Evolutionary conservation across 2,113 vertebrate genomes (phyloP), one percentile per base, ranked within the genome.

Genomic region (Sturnira hondurensis): DNA sequence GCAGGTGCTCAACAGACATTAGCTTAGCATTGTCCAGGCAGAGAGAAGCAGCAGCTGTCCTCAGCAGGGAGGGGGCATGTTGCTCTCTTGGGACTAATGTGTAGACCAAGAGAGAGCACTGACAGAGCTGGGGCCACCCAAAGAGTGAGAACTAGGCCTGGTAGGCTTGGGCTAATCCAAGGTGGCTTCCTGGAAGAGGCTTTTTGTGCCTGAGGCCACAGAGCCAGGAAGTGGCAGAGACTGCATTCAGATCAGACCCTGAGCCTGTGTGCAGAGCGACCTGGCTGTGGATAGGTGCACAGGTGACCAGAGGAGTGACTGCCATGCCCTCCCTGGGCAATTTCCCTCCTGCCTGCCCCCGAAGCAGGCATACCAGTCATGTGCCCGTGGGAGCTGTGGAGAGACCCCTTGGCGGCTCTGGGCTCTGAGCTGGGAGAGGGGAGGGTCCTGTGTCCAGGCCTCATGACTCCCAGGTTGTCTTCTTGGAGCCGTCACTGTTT

Each of bases 401-500:
- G 28, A 86, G 47, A 15, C 15, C 68, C 38, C 12, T 33, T 31
- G 38, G 41, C 43, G 5, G 68, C 45, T 41, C 58, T 81, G 88
- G 36, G 33, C 7, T 4, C 61, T 9, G 33, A 54, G 33, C 54
- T 13, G 56, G 89, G 78, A 68, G 68, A 45, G 31, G 50, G 68
- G 28, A 36, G n/a, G 67, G 24, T 56, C 26, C 16, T 11, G 50
- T 58, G 3, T 0, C n/a, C 10, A 26, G n/a, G 50, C 50, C 84
- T 13, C 17, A 16, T 74, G 78, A 54, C 45, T 58, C 82, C 38
- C 2, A 4, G 89, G 71, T 17, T 2, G 0, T 97, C 73, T 90
- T 95, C 85, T 92, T 63, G 97, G 88, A 87, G 67, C 24, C 4
- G 0, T 22, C 11, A 0, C 67, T 45, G 10, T 97, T 97, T 95